A percentile compares a stretch with the other conserved stretches of the same genome.
Evolutionary conservation across 2,888 invertebrate genomes (phyloP).

Genomic region (Emmelina monodactyla): DNA sequence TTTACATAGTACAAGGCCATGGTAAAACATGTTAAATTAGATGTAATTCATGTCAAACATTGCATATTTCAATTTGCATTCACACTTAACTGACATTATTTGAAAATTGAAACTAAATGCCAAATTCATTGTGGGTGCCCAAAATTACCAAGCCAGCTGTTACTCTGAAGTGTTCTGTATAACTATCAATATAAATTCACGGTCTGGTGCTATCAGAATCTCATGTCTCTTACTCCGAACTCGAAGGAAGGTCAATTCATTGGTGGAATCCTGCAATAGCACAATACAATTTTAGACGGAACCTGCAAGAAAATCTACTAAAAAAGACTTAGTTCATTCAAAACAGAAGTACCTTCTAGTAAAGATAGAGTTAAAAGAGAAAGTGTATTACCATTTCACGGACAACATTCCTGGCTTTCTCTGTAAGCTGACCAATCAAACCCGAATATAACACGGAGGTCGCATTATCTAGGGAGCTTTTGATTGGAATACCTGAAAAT

Average conservation of each 20-base stretch:
- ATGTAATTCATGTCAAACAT: no score
- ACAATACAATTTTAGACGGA: not conserved
- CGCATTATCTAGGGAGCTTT: slow-evolving; percentile 92
- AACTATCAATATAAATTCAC: slow-evolving; percentile 93
- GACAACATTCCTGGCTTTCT: slow-evolving; percentile 92
- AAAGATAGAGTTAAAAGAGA: not conserved
- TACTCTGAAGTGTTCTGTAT: slow-evolving; percentile 82
- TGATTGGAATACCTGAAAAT: slow-evolving; percentile 82
- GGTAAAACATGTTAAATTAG: no score
- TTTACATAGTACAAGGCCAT: no score
- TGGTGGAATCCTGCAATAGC: slow-evolving; percentile 81
- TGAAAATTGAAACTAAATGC: no score
- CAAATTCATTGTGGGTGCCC: no score
- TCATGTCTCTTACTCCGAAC: slow-evolving; percentile 97
- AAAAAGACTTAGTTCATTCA: no score
- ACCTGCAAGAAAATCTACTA: no score
- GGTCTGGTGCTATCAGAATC: slow-evolving; percentile 97
- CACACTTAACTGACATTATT: no score
- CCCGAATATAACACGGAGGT: slow-evolving; percentile 96
- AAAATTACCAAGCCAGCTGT: no score
- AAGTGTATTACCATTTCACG: slow-evolving; percentile 79
- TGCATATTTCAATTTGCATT: no score
- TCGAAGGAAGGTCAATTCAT: slow-evolving; percentile 94
- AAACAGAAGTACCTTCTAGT: no score
- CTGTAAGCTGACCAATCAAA: slow-evolving; percentile 88